These are phyloP conservation scores for Coregonus sp. DNA, from an alignment of 2,797 vertebrate species.

Conservation along the genomic window DNA sequence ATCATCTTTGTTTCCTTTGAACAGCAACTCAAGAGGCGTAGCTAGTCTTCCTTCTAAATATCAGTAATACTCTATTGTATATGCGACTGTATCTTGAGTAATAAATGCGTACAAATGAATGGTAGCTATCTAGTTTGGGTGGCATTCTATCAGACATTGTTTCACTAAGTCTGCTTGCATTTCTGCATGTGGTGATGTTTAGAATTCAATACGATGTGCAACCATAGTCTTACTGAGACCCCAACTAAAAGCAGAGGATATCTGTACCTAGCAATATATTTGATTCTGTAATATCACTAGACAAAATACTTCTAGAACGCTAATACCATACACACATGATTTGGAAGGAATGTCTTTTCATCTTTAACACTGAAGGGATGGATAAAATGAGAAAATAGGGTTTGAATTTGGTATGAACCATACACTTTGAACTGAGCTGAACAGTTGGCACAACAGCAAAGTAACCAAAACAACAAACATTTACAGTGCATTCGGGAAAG, in stretches of 20 bases:
- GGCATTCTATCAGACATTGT: neutral
- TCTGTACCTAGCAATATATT: too few species aligned
- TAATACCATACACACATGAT: neutral
- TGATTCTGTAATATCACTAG: neutral
- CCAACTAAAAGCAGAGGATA: too few species aligned
- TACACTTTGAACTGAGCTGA: too few species aligned
- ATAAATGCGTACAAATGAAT: neutral
- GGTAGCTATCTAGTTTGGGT: neutral
- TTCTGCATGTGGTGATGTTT: neutral
- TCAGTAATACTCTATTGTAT: conserved; percentile 40
- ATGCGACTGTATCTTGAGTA: conserved; percentile 4
- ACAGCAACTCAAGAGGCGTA: neutral
- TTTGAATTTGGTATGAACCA: too few species aligned
- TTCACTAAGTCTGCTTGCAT: neutral
- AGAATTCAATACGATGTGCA: neutral
- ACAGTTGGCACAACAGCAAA: too few species aligned
- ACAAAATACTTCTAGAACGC: too few species aligned
- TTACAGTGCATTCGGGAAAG: too few species aligned
- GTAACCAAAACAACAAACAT: too few species aligned
- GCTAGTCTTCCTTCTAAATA: neutral
- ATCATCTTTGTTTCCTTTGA: conserved; percentile 57
- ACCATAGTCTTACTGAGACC: neutral
- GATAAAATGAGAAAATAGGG: too few species aligned
- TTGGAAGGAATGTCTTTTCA: too few species aligned
- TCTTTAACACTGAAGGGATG: too few species aligned